These are phyloP conservation scores for Apodemia zela DNA, from an alignment of 2,888 invertebrate species.

Conservation along the genomic window DNA sequence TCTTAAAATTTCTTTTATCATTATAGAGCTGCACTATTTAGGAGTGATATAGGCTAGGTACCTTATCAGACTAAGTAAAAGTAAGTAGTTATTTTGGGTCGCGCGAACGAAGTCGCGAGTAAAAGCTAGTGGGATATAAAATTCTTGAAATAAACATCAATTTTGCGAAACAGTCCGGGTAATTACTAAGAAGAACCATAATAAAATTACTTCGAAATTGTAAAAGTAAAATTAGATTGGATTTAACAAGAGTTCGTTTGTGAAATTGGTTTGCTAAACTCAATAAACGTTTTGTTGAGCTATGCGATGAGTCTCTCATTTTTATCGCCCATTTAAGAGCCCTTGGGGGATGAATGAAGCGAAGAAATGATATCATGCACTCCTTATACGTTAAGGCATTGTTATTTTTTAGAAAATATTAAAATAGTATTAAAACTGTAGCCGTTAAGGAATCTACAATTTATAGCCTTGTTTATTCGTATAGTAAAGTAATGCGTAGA, in stretches of 20 bases:
- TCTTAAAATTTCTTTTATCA: no score
- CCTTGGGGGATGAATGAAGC: constrained; percentile 45
- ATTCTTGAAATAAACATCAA: no score
- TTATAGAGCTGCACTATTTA: no score
- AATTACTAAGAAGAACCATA: no score
- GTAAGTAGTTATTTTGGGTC: no score
- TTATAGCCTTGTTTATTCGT: no score
- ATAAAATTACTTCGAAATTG: constrained; percentile 18
- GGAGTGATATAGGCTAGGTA: no score
- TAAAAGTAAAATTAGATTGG: constrained; percentile 25
- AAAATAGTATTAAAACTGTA: neutral
- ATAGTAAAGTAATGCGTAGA: no score
- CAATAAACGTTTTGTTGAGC: constrained; percentile 62
- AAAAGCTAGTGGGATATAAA: no score
- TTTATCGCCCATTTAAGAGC: constrained; percentile 49
- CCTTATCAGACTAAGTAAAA: no score
- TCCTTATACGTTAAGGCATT: constrained; percentile 20
- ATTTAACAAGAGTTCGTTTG: constrained; percentile 32
- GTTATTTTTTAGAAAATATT: neutral
- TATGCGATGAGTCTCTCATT: constrained; percentile 51
- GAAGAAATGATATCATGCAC: constrained; percentile 53
- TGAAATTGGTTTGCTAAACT: constrained; percentile 53
- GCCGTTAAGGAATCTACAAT: neutral
- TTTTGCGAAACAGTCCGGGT: no score
- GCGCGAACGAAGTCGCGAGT: no score